These are phyloP conservation scores for Temnothorax longispinosus DNA, from an alignment of 1,140 invertebrate species.

Conservation along the genomic window DNA sequence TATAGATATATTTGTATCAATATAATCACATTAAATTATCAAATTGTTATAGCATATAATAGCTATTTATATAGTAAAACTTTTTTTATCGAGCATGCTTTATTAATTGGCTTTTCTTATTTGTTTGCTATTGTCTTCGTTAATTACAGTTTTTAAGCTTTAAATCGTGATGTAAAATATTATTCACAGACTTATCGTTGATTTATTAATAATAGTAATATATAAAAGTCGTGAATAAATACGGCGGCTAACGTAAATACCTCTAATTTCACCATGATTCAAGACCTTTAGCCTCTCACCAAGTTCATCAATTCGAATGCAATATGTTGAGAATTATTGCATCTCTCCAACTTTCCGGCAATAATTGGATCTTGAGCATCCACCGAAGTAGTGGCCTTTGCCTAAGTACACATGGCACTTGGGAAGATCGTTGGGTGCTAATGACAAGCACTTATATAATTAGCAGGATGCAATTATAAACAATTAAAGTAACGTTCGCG, in stretches of 20 bases:
- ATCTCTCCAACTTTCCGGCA: slow-evolving; percentile 27
- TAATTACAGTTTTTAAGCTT: neutral
- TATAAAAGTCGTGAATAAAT: slow-evolving; percentile 27
- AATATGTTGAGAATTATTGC: slow-evolving; percentile 31
- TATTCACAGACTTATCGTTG: neutral
- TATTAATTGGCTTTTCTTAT: slow-evolving; percentile 1
- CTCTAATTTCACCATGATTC: neutral
- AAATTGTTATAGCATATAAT: neutral
- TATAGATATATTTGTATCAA: neutral
- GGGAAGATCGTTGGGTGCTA: slow-evolving; percentile 47
- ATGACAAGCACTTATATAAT: slow-evolving; percentile 59
- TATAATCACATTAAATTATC: neutral
- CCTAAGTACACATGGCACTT: slow-evolving; percentile 39
- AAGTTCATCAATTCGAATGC: slow-evolving; percentile 30
- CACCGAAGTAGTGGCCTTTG: neutral
- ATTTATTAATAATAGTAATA: slow-evolving; percentile 34
- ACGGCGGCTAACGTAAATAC: neutral
- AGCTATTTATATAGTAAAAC: neutral
- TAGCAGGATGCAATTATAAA: slow-evolving; percentile 39
- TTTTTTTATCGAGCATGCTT: neutral
- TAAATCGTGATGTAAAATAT: slow-evolving; percentile 3
- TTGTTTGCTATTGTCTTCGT: neutral
- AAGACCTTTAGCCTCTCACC: neutral
- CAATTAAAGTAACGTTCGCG: slow-evolving; percentile 30
- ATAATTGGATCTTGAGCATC: slow-evolving; percentile 51